Evolutionary conservation across 2,888 invertebrate genomes (phyloP).

Genomic region (Griposia aprilina): DNA sequence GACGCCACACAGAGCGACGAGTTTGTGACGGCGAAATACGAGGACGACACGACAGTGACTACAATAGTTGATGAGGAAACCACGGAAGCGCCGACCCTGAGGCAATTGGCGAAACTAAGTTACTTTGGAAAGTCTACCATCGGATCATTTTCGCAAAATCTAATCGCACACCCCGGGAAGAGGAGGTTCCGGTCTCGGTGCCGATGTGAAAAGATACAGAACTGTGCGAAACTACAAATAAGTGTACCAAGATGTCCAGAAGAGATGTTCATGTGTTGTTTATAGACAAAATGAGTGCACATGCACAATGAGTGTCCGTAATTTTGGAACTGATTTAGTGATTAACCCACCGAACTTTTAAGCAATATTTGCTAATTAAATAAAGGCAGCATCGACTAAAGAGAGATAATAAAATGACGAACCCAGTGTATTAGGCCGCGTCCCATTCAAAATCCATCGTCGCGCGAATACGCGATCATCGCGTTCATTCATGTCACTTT

Average conservation of each 20-base stretch:
- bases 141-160: constrained; percentile 74
- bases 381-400: background rate
- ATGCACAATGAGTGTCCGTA: background rate
- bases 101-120: constrained; percentile 80
- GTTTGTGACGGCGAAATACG: constrained; percentile 68
- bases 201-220: constrained; percentile 87
- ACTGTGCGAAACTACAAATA: constrained; percentile 88
- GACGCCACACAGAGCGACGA: constrained; percentile 67
- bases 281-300: constrained; percentile 66
- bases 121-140: constrained; percentile 75
- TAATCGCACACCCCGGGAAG: constrained; percentile 75
- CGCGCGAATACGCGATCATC: background rate
- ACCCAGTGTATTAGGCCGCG: background rate
- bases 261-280: constrained; percentile 88
- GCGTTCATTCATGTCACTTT: background rate
- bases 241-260: constrained; percentile 86
- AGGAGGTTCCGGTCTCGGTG: constrained; percentile 84
- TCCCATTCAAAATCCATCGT: background rate
- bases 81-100: constrained; percentile 69
- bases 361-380: constrained; percentile 22
- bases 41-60: constrained; percentile 64
- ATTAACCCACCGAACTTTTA: constrained; percentile 63
- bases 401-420: background rate
- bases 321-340: constrained; percentile 32
- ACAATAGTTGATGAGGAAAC: constrained; percentile 63